Evolutionary conservation across 2,113 vertebrate species (phyloP).

Genomic region (Mus pahari): DNA sequence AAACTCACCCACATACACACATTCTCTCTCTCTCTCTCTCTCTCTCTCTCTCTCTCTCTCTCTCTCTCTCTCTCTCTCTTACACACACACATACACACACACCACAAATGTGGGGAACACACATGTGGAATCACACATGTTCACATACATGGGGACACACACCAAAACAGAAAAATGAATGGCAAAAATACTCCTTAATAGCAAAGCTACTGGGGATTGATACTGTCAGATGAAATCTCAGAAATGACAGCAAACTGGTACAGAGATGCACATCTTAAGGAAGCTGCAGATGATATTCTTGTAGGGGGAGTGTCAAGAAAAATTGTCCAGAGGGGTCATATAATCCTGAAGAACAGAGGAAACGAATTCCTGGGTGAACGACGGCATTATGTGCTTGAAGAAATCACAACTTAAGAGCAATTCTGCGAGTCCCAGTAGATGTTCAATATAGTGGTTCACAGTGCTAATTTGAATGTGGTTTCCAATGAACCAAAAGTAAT

Average conservation of each 20-base stretch:
- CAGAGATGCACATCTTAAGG: not conserved
- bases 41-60: too few species aligned
- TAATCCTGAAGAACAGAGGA: not conserved
- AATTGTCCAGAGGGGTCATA: not conserved
- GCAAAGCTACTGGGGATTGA: not conserved
- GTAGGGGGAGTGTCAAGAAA: not conserved
- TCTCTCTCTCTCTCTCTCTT: too few species aligned
- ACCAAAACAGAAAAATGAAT: not conserved
- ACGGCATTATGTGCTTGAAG: not conserved
- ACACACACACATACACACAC: not conserved
- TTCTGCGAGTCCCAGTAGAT: too few species aligned
- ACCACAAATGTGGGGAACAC: not conserved
- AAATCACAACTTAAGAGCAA: not conserved
- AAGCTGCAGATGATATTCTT: not conserved
- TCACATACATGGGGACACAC: not conserved
- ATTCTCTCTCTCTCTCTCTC: not conserved
- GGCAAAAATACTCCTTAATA: not conserved
- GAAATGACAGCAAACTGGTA: not conserved
- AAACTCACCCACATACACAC: accelerated
- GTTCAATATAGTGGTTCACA: not conserved
- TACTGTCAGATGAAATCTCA: not conserved
- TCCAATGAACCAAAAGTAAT: not conserved
- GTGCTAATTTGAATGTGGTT: not conserved
- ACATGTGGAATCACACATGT: not conserved
- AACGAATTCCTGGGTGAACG: not conserved